These are phyloP conservation scores for Rhea pennata DNA, from an alignment of 2,113 vertebrate genomes.

Conservation along the genomic window DNA sequence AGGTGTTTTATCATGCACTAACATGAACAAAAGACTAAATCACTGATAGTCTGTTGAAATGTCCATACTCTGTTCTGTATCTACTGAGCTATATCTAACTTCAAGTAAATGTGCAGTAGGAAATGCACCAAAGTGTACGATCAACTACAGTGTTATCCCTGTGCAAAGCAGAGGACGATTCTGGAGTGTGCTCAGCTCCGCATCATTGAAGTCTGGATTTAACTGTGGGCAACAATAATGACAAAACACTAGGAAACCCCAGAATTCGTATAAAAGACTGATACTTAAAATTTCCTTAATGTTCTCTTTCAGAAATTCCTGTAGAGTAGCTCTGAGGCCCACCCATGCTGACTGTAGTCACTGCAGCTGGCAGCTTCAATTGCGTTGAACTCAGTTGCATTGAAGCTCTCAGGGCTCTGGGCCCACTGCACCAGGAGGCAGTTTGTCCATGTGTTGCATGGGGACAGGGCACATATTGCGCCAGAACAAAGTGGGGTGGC, in stretches of 20 bases:
- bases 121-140: rapidly evolving
- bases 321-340: background rate
- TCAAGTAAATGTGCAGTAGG: background rate
- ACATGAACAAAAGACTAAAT: background rate
- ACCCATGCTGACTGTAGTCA: too few relatives aligned
- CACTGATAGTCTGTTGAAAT: background rate
- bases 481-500: background rate
- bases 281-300: background rate
- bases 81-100: background rate
- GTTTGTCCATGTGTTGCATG: rapidly evolving
- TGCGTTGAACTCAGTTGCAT: too few relatives aligned
- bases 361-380: background rate
- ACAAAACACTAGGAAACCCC: background rate
- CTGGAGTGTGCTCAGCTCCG: rapidly evolving
- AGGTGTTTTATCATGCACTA: background rate
- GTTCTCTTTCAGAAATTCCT: background rate
- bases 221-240: background rate
- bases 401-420: background rate
- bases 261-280: background rate
- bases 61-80: background rate
- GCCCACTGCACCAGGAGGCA: background rate
- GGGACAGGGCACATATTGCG: too few relatives aligned
- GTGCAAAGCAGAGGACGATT: background rate
- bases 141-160: background rate
- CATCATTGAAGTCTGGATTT: background rate